Evolutionary conservation across 2,113 vertebrate genomes (phyloP), one percentile per base, ranked within the genome.

Genomic region (Hystrix cristata): DNA sequence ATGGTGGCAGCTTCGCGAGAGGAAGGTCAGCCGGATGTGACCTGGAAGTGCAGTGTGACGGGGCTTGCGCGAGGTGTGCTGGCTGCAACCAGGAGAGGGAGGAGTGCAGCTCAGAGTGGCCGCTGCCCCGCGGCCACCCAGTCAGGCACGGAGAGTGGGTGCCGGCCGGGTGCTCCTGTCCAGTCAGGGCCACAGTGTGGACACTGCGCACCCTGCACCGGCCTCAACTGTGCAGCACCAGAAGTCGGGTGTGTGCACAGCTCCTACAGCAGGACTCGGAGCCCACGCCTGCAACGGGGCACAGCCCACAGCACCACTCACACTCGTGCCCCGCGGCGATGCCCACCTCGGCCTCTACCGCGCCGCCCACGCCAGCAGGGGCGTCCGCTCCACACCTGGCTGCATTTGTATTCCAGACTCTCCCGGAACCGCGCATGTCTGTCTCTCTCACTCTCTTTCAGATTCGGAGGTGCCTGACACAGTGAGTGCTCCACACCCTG

Each of bases 21-120:
- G 69, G 69, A 5, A 4, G 18, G 69, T 21, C 18, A 71, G 19
- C n/a, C 43, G n/a, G 69, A 38, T 71, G n/a, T 43, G 67, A 38
- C 67, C 69, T 0, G 18, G n/a, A 71, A 21, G n/a, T 11, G 19
- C 69, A 11, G 18, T 43, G 69, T 43, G 69, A 19, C n/a, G 21
- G n/a, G 67, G 67, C 34, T 38, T 3, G 18, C 3, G 7, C 7
- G n/a, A 16, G 31, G 34, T 15, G 1, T 9, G 1, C 9, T 38
- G 67, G 67, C 11, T 7, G 4, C 3, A 38, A 11, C 34, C 34
- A 71, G 67, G 7, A 71, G 67, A 38, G 67, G 34, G n/a, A 38
- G 7, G 8, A n/a, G 67, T 0, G n/a, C 69, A 23, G 69, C 3
- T n/a, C 69, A 43, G 69, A 21, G n/a, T n/a, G 4, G 8, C 18